These are phyloP conservation scores for Trachelipus rathkii DNA, from an alignment of 1,140 invertebrate genomes.

Conservation along the genomic window DNA sequence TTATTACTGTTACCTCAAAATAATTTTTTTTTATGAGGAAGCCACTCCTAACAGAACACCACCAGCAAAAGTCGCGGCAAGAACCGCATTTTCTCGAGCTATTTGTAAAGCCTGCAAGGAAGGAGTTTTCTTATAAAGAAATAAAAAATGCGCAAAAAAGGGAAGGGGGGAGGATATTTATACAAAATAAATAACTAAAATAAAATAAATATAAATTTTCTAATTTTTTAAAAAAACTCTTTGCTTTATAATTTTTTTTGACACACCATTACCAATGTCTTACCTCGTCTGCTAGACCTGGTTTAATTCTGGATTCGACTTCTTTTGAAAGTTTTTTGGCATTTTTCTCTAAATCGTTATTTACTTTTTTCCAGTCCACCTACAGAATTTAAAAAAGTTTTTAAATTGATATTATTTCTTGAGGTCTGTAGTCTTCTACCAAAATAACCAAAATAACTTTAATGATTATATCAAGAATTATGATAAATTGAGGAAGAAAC, in stretches of 20 bases:
- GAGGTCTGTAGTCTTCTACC: too few relatives aligned
- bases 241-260: too few relatives aligned
- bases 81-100: constrained; percentile 68
- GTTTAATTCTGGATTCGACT: constrained; percentile 64
- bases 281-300: constrained; percentile 68
- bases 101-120: constrained; percentile 66
- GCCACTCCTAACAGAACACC: constrained; percentile 79
- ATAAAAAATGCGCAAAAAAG: not conserved
- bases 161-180: too few relatives aligned
- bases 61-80: constrained; percentile 75
- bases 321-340: constrained; percentile 73
- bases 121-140: constrained; percentile 4
- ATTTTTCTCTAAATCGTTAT: constrained; percentile 73
- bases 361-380: constrained; percentile 74
- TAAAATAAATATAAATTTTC: too few relatives aligned
- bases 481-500: too few relatives aligned
- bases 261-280: constrained; percentile 26
- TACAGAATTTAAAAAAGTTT: not conserved
- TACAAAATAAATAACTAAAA: too few relatives aligned
- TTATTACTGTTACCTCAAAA: too few relatives aligned
- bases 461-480: too few relatives aligned
- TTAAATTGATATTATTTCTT: too few relatives aligned
- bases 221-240: too few relatives aligned
- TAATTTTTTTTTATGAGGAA: constrained; percentile 53
- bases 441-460: too few relatives aligned